phyloP scores from a whole-genome alignment of 2,797 vertebrate genomes.

The Poeciliopsis turneri region DNA sequence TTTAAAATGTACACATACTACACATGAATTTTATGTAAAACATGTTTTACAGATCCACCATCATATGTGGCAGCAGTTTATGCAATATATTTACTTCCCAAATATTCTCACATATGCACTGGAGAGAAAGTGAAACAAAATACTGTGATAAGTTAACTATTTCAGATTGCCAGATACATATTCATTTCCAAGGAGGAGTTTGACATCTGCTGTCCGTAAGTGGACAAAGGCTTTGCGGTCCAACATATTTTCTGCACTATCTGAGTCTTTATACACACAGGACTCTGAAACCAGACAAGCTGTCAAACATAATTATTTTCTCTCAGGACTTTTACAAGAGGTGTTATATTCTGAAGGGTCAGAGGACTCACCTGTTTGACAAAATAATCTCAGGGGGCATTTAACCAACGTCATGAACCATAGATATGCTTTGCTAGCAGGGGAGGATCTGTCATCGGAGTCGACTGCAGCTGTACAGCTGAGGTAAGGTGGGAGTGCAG shows the following conservation, averaged over 20 bases:
- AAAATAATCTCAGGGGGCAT: background rate
- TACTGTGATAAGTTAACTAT: background rate
- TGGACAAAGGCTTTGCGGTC: background rate
- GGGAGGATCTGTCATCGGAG: background rate
- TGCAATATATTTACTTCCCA: background rate
- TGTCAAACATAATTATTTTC: background rate
- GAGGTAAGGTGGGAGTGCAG: background rate
- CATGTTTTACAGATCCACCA: background rate
- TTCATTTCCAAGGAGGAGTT: background rate
- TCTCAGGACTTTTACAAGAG: slow-evolving; percentile 1
- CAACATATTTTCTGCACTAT: background rate
- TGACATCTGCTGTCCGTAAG: background rate
- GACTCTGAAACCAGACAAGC: background rate
- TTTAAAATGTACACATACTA: background rate
- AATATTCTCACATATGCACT: background rate
- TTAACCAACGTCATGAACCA: background rate
- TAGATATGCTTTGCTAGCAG: background rate
- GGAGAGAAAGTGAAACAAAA: background rate
- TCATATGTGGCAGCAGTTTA: background rate
- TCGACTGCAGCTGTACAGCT: background rate
- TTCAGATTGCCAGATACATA: background rate
- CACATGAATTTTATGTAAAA: background rate
- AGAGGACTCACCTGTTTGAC: background rate
- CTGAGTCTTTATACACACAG: background rate
- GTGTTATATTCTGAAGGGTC: background rate